Base-by-base conservation (phyloP, 2,888 invertebrate species). In the Chalcosyrphus nemorum region DNA sequence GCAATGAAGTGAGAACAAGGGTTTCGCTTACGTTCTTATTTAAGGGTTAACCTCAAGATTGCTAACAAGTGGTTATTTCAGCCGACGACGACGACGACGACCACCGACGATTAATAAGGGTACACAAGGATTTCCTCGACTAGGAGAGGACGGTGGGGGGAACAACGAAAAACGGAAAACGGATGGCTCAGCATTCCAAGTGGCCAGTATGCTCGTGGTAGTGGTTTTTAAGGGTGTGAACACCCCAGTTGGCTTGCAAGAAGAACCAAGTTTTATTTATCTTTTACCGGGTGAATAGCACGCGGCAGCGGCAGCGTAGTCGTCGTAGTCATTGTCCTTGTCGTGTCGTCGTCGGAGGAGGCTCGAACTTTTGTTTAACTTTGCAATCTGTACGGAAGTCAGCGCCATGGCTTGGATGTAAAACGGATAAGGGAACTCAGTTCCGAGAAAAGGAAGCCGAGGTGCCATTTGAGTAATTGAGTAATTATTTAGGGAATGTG, bases 381-480 rank as follows among this genome's bases (percentile, higher is more conserved):
- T 81, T 52, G 27, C 70, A 76, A 76, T 81, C 76, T 65, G 52
- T 43, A 35, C 70, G 76, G 70, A 81, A 71, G 81, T 65, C 63
- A 75, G 66, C n/a, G n/a, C 27, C 52, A 24, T 61, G 27, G 50
- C 7, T 24, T 47, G 38, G 57, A 47, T 52, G 61, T 35, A 38
- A n/a, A 81, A 56, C 47, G 61, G 68, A 63, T 50, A 24, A 50
- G 65, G 38, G 54, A n/a, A 35, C 38, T 9, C 47, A 11, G 45
- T 56, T 78, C 15, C 15, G 47, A 56, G 41, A 29, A 27, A n/a
- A 6, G 50, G 65, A 63, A 61, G 70, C 38, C 70, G 50, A 65
- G 76, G 81, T 76, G 76, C 65, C 81, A 81, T 65, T 81, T 65
- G 76, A 71, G 70, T 81, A 81, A 81, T 81, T 76, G 76, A 76